phyloP scores from a whole-genome alignment of 2,888 invertebrate genomes.

The Drosophila buzzatii region DNA sequence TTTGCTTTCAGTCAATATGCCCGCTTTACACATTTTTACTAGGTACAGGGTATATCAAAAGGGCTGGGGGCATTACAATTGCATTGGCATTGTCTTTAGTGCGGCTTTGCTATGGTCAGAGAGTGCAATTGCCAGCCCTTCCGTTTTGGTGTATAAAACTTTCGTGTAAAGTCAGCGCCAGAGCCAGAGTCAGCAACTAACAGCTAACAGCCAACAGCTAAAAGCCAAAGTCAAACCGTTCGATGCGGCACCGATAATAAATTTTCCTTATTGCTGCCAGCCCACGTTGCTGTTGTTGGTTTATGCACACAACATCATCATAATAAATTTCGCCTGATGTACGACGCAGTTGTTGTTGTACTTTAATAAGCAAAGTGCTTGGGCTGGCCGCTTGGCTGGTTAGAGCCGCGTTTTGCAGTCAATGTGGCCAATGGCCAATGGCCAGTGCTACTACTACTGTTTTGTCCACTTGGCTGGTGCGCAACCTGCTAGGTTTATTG shows the following conservation, averaged over 20 bases:
- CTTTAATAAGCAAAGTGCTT: conserved; percentile 80
- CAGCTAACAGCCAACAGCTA: conserved; percentile 26
- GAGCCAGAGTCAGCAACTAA: conserved; percentile 29
- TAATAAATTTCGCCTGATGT: conserved; percentile 78
- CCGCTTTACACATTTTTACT: background rate
- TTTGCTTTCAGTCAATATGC: background rate
- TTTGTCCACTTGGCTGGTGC: conserved; percentile 66
- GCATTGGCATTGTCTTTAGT: conserved; percentile 65
- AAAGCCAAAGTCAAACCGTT: conserved; percentile 65
- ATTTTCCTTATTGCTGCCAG: conserved; percentile 74
- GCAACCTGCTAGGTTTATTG: conserved; percentile 69
- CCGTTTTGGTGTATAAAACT: conserved; percentile 53
- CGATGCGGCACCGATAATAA: conserved; percentile 77
- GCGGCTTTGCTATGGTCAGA: conserved; percentile 27
- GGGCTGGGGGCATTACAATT: conserved; percentile 60
- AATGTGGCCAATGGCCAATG: conserved; percentile 59
- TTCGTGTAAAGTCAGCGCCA: conserved; percentile 35
- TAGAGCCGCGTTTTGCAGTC: conserved; percentile 39
- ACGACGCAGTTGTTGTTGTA: conserved; percentile 57
- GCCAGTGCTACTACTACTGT: conserved; percentile 42
- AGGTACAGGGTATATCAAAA: background rate
- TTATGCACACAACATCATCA: conserved; percentile 78
- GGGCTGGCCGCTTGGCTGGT: conserved; percentile 75
- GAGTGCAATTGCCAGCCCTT: conserved; percentile 70
- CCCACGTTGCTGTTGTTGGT: conserved; percentile 44